Percentiles rank a stretch among this genome's conserved stretches.
These are phyloP conservation scores for Tarsius wallacei DNA, from an alignment of 2,797 vertebrate genomes.

Conservation along the genomic window DNA sequence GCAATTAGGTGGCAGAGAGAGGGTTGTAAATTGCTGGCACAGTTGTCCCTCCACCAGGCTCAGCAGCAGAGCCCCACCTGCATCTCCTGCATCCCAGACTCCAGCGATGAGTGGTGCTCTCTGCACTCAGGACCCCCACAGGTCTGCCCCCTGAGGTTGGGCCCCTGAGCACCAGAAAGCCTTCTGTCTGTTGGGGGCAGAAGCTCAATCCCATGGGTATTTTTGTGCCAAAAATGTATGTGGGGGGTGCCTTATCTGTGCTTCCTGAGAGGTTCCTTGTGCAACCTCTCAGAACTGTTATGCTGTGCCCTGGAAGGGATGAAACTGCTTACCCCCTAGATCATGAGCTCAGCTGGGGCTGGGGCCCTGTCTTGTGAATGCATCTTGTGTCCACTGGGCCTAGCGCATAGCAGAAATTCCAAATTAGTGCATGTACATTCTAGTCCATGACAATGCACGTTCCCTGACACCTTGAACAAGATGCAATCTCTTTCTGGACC, in stretches of 20 bases:
- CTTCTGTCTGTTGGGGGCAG: neutral
- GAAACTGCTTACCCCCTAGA: neutral
- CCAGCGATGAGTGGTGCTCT: neutral
- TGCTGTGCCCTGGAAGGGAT: neutral
- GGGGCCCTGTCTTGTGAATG: neutral
- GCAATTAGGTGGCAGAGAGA: conserved; percentile 89
- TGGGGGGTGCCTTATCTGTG: neutral
- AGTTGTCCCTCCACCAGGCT: conserved; percentile 55
- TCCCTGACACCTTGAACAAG: neutral
- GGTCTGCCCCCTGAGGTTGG: neutral
- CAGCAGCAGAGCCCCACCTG: neutral
- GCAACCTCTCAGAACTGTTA: neutral
- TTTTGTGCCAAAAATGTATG: neutral
- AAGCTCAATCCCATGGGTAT: neutral
- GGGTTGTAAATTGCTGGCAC: conserved; percentile 87
- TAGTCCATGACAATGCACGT: neutral
- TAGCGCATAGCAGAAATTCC: neutral
- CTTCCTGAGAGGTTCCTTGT: neutral
- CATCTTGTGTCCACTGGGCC: neutral
- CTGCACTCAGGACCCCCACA: neutral
- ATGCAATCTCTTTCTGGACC: neutral
- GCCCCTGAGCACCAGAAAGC: neutral
- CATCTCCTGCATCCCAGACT: neutral
- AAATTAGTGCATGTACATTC: neutral
- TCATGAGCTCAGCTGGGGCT: rapidly evolving